phyloP scores from a whole-genome alignment of 1,140 invertebrate species.

The Amphibalanus amphitrite region DNA sequence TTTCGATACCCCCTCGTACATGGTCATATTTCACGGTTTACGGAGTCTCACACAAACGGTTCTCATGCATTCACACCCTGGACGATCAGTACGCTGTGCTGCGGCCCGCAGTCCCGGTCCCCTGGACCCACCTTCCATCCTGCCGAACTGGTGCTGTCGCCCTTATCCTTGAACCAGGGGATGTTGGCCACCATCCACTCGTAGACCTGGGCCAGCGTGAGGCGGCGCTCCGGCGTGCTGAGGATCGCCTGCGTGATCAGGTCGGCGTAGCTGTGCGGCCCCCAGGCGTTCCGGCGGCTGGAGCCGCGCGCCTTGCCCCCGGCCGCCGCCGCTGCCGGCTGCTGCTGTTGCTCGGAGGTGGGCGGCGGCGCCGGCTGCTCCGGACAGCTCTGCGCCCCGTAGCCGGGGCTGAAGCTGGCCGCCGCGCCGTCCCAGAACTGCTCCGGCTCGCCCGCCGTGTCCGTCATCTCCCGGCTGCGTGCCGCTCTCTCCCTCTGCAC shows the following conservation, averaged over 20 bases:
- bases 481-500: too few relatives aligned
- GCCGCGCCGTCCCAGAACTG: background rate
- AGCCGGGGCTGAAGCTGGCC: background rate
- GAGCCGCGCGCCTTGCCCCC: constrained; percentile 23
- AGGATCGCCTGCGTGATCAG: constrained; percentile 97
- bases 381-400: too few relatives aligned
- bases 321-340: too few relatives aligned
- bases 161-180: constrained; percentile 98
- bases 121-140: constrained; percentile 99
- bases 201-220: constrained; percentile 94
- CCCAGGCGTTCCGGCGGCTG: constrained; percentile 81
- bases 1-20: too few relatives aligned
- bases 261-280: constrained; percentile 96
- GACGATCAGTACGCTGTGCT: too few relatives aligned
- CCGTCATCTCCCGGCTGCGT: background rate
- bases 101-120: too few relatives aligned
- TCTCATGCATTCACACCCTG: too few relatives aligned
- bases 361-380: background rate
- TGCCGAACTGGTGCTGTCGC: constrained; percentile 95
- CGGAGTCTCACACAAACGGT: too few relatives aligned
- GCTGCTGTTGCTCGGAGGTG: too few relatives aligned
- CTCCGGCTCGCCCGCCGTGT: background rate
- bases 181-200: constrained; percentile 99
- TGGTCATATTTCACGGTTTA: too few relatives aligned
- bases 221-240: constrained; percentile 79